Evolutionary conservation across 2,888 invertebrate genomes (phyloP), one percentile per base, ranked within the genome.

Genomic region (Liposcelis brunnea): DNA sequence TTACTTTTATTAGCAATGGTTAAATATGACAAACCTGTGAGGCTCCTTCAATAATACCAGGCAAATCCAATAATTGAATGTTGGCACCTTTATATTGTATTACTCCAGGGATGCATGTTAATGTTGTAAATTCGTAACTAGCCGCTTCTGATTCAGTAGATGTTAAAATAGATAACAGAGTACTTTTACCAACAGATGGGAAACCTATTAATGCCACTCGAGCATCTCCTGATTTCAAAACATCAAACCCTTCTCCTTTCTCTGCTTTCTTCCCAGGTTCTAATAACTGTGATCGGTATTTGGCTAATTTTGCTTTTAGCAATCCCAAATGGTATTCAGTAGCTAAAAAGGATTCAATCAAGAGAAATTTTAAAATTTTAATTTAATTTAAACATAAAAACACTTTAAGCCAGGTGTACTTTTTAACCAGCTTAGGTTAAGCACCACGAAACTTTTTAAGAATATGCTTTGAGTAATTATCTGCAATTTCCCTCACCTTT

Each of bases 21-120:
- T 18, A 18, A 16, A 40, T 11, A 18, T 6, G 5, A 40, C 19
- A 21, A 18, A 71, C 71, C 61, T 89, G 95, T 2, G 97, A 83
- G 51, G 98, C 98, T 48, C 98, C 98, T 71, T 99, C 98, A 62
- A 98, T 99, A 61, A 98, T 98, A 60, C 98, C 98, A 47, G 98
- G 98, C 61, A 98, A 74, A 75, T 98, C 98, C 0, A 98, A 75
- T 50, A 98, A 69, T 62, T 98, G 98, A 61, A 98, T 97, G 60
- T 94, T 94, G 32, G 98, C 98, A 37, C 97, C 98, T 60, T 94
- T 86, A 62, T 98, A 94, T 61, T 94, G 89, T 52, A 98, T 95
- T 2, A 98, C 97, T 44, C 98, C 98, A 2, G 98, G 98, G 57
- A 98, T 98, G 64, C 97, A 98, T 7, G 98, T 98, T 48, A 98